These are phyloP conservation scores for Theocolax elegans DNA, from an alignment of 1,140 invertebrate genomes.

Conservation along the genomic window DNA sequence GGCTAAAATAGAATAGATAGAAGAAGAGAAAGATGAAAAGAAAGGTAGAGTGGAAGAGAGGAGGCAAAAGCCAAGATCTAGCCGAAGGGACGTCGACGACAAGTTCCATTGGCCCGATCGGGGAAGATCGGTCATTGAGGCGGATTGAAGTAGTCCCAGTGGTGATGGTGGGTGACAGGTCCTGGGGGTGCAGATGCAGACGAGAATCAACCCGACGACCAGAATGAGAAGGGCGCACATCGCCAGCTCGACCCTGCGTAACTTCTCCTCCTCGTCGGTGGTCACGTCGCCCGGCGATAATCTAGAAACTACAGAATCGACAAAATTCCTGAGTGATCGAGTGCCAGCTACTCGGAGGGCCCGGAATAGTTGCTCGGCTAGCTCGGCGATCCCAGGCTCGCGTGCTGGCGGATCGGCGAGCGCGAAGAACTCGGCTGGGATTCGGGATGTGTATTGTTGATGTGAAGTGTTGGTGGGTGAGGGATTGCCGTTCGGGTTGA, in stretches of 20 bases:
- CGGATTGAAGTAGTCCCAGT: constrained; percentile 87
- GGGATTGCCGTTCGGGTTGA: not conserved
- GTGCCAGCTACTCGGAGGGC: constrained; percentile 74
- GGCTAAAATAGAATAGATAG: too few relatives aligned
- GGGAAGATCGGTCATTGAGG: constrained; percentile 60
- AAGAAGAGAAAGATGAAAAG: too few relatives aligned
- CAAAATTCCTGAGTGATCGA: constrained; percentile 74
- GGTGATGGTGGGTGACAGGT: constrained; percentile 80
- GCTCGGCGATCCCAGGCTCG: constrained; percentile 65
- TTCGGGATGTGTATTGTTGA: constrained; percentile 52
- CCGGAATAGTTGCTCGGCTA: constrained; percentile 73
- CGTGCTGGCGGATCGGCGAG: constrained; percentile 29
- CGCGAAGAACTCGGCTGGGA: constrained; percentile 54
- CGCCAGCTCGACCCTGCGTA: constrained; percentile 76
- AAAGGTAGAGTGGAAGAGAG: too few relatives aligned
- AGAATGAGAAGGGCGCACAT: constrained; percentile 80
- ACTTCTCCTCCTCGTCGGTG: constrained; percentile 61
- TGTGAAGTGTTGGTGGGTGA: constrained; percentile 8
- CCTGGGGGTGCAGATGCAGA: constrained; percentile 75
- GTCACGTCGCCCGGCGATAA: too few relatives aligned
- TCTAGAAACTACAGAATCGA: constrained; percentile 72
- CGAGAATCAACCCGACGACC: constrained; percentile 77
- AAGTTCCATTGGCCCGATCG: not conserved
- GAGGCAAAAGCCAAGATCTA: too few relatives aligned
- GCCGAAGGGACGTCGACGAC: not conserved